phyloP scores from a whole-genome alignment of 2,113 vertebrate species.

The Smithornis capensis region DNA sequence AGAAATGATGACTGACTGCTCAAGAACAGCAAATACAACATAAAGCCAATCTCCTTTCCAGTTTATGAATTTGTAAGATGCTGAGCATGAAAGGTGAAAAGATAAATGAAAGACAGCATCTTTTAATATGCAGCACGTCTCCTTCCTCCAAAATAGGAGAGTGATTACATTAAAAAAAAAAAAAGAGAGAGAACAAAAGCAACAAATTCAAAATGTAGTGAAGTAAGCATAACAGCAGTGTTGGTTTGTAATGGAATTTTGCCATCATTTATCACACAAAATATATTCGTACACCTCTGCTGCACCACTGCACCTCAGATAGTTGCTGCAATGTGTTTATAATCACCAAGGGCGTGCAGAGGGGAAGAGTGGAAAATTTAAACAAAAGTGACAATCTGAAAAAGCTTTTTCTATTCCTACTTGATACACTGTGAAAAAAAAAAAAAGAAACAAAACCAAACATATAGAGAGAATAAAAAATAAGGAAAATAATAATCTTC shows the following conservation, averaged over 20 bases:
- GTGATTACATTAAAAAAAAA: not conserved
- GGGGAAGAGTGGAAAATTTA: not conserved
- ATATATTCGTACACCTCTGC: not conserved
- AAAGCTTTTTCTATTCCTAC: not conserved
- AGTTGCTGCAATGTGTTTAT: not conserved
- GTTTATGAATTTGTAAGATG: not conserved
- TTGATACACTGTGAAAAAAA: not conserved
- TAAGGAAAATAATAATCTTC: not conserved
- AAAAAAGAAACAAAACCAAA: not conserved
- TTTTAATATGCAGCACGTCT: not conserved
- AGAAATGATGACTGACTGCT: slow-evolving; percentile 26
- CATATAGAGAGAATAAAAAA: not conserved
- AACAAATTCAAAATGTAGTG: not conserved
- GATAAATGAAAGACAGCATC: not conserved
- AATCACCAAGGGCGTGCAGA: not conserved
- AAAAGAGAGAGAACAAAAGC: not conserved
- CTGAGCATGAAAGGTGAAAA: not conserved
- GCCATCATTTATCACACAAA: not conserved
- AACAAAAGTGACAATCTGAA: not conserved
- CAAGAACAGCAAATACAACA: not conserved
- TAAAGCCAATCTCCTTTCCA: not conserved
- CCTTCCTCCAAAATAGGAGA: not conserved
- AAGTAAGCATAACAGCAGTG: not conserved
- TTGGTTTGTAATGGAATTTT: not conserved
- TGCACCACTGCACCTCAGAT: not conserved